Base-by-base conservation (phyloP, 1,140 invertebrate species). In the Drosophila nebulosa region DNA sequence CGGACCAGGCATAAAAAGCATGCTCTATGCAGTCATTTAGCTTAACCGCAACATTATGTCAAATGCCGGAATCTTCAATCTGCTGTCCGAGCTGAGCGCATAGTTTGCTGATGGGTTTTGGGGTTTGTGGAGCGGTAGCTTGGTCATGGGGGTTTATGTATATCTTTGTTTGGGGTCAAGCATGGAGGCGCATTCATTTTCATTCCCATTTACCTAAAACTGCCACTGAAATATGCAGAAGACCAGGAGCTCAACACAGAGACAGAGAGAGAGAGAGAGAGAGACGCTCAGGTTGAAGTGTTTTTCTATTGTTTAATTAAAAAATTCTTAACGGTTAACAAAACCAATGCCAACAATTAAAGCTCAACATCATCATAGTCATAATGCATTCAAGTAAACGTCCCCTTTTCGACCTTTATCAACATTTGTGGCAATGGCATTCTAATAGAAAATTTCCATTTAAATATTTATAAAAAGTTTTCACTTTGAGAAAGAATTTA, bases 1-100 rank as follows among this genome's bases (percentile, higher is more conserved):
- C 72, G 74, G 71, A 52, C 60, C 16, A 62, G 79, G 83, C 81
- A 88, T 86, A 86, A 86, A 86, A 86, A 88, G 83, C 83, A 67
- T 86, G 83, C 83, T 83, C 83, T 83, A 88, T 88, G 83, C 83
- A 88, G 83, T 86, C 83, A 78, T 86, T 86, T 86, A 88, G 83
- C 64, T 73, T 75, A 79, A 88, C 83, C 83, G 79, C 83, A 88
- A 88, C 83, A 88, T 88, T 88, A 88, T 88, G 83, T 83, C 83
- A 79, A 88, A 88, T 88, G 70, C 79, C 77, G 75, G 83, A 89
- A 83, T 88, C 83, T 86, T 88, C 83, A 83, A 86, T 86, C 78
- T 88, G 83, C 81, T 74, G 52, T 68, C 60, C 53, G 7, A 24
- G 30, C 51, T 42, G 30, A 68, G 52, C 78, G 64, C 36, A 72